Percentiles rank a stretch among this genome's conserved stretches.
phyloP scores from a whole-genome alignment of 2,113 vertebrate genomes.

The Glaucomys volans region DNA sequence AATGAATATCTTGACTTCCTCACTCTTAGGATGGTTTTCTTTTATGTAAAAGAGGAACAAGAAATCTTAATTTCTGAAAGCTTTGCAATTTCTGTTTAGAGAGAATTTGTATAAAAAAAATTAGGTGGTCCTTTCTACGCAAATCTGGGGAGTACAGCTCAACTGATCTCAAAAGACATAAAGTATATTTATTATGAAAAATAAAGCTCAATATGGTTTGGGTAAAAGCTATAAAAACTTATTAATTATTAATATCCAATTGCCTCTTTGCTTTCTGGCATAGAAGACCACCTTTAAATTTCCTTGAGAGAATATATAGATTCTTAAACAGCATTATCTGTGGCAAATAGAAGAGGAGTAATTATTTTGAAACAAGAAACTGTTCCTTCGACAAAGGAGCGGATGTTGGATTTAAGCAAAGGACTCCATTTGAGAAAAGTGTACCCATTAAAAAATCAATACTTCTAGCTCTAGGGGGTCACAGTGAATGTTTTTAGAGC shows the following conservation, averaged over 20 bases:
- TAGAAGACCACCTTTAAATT: slow-evolving; percentile 57
- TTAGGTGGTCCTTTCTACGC: not conserved
- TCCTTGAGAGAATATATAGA: slow-evolving; percentile 55
- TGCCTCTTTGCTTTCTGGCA: slow-evolving; percentile 56
- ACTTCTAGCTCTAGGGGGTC: slow-evolving; percentile 73
- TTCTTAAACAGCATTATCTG: slow-evolving; percentile 71
- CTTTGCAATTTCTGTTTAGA: not conserved
- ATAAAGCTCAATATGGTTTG: not conserved
- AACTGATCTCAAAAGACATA: not conserved
- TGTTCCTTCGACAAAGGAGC: slow-evolving; percentile 68
- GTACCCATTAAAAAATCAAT: slow-evolving; percentile 82
- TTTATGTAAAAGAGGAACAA: not conserved
- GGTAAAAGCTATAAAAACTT: slow-evolving; percentile 21
- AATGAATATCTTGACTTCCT: not conserved
- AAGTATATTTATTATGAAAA: not conserved
- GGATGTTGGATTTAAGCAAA: slow-evolving; percentile 71
- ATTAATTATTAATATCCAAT: slow-evolving; percentile 64
- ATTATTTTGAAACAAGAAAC: slow-evolving; percentile 79
- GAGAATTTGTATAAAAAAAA: not conserved
- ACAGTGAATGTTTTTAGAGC: slow-evolving; percentile 79
- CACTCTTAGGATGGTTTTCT: not conserved
- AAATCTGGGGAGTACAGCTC: not conserved
- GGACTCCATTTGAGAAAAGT: slow-evolving; percentile 79
- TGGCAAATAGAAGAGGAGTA: slow-evolving; percentile 66
- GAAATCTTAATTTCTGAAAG: not conserved